phyloP scores from a whole-genome alignment of 2,113 vertebrate genomes.

The Spea multiplicata region DNA sequence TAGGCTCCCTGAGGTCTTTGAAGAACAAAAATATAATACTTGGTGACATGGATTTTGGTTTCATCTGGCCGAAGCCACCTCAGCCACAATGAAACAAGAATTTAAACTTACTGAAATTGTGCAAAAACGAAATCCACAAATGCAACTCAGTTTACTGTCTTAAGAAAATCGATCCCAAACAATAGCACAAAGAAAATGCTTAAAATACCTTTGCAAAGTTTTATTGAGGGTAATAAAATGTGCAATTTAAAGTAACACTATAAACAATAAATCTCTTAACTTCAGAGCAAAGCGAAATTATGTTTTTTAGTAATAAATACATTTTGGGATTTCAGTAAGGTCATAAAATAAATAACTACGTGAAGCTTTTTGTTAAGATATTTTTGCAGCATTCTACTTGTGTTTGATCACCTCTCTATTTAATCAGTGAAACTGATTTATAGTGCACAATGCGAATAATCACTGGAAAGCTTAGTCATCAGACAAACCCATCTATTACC shows the following conservation, averaged over 20 bases:
- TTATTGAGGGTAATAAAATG: not conserved
- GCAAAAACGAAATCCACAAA: not conserved
- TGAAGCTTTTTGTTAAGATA: not conserved
- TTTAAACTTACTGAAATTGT: not conserved
- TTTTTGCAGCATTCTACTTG: not conserved
- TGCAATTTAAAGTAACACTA: not conserved
- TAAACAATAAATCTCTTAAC: not conserved
- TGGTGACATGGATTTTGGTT: not conserved
- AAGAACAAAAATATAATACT: too few species aligned
- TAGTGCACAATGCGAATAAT: too few species aligned
- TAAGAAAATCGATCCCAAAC: not conserved
- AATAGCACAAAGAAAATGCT: not conserved
- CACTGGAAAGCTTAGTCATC: too few species aligned
- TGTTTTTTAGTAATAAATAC: not conserved
- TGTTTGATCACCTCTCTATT: not conserved
- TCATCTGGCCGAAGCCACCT: not conserved
- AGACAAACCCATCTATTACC: too few species aligned
- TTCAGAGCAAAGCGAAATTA: not conserved
- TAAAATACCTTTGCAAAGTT: not conserved
- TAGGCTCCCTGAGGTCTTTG: too few species aligned
- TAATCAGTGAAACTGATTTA: not conserved
- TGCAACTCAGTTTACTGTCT: not conserved
- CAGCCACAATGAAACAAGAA: not conserved
- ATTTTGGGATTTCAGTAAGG: not conserved
- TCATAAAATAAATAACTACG: not conserved